Evolutionary conservation across 2,888 invertebrate genomes (phyloP).

Genomic region (Drosophila helvetica): DNA sequence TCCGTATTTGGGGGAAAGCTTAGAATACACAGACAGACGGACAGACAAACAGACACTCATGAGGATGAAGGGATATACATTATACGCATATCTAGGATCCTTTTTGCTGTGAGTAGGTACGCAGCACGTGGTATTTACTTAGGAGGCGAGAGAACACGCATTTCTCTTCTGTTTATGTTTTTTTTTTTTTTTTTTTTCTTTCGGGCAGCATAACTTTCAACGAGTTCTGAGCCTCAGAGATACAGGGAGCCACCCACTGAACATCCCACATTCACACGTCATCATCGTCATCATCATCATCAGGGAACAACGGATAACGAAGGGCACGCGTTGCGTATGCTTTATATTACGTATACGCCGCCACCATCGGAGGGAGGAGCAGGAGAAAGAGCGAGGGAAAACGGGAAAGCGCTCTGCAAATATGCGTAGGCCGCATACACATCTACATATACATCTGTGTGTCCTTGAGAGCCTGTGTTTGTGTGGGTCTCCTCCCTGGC

Average conservation of each 20-base stretch:
- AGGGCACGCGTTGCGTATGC: constrained; percentile 59
- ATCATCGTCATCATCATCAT: constrained; percentile 28
- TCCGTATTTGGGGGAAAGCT: constrained; percentile 25
- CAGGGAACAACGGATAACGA: neutral
- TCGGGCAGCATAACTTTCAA: constrained; percentile 35
- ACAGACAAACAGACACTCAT: neutral
- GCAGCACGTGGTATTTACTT: constrained; percentile 48
- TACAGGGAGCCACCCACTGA: neutral
- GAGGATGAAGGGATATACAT: neutral
- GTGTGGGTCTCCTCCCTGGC: neutral
- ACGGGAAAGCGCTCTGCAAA: constrained; percentile 4
- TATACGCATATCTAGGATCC: constrained; percentile 27
- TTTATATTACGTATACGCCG: constrained; percentile 74
- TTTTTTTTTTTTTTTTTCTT: neutral
- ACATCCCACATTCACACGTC: constrained; percentile 28
- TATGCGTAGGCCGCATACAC: constrained; percentile 39
- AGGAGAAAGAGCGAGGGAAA: neutral
- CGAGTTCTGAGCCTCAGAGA: constrained; percentile 11
- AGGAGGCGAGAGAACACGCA: constrained; percentile 41
- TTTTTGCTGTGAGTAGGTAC: constrained; percentile 19
- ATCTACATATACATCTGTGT: constrained; percentile 22
- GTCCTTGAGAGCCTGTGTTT: constrained; percentile 27
- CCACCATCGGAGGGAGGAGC: neutral
- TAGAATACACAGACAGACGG: constrained; percentile 13
- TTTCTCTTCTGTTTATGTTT: constrained; percentile 7